Evolutionary conservation across 2,113 vertebrate genomes (phyloP).

Genomic region (Protobothrops flavoviridis): DNA sequence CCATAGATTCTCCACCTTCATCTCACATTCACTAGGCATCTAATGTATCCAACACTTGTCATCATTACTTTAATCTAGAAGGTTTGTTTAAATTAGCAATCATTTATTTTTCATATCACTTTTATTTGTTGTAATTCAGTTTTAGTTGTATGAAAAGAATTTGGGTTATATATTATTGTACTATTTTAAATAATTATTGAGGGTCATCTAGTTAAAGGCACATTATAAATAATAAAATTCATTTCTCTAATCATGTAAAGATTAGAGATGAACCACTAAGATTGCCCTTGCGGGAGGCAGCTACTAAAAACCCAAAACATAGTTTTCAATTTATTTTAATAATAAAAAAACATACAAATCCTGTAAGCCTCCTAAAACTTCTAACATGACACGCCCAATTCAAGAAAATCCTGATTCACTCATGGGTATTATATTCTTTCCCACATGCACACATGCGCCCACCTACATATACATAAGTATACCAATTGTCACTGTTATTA

Average conservation of each 20-base stretch:
- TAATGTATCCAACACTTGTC: neutral
- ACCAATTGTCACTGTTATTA: neutral
- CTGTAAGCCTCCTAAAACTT: neutral
- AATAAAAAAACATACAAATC: neutral
- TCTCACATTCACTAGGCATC: neutral
- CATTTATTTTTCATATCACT: neutral
- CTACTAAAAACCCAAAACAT: neutral
- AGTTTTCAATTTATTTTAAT: neutral
- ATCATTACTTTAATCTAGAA: neutral
- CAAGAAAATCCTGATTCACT: neutral
- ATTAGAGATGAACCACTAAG: neutral
- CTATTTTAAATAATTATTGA: neutral
- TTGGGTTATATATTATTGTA: neutral
- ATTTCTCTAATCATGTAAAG: neutral
- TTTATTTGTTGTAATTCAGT: neutral
- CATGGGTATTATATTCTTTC: neutral
- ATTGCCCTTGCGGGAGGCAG: neutral
- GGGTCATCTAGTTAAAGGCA: neutral
- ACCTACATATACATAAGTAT: neutral
- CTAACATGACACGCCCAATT: neutral
- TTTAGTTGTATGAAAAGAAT: neutral
- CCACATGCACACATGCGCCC: neutral
- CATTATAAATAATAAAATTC: neutral
- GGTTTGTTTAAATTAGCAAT: neutral
- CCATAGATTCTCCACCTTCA: neutral